phyloP scores from a whole-genome alignment of 2,888 invertebrate species.

The Pseudoips prasinana region DNA sequence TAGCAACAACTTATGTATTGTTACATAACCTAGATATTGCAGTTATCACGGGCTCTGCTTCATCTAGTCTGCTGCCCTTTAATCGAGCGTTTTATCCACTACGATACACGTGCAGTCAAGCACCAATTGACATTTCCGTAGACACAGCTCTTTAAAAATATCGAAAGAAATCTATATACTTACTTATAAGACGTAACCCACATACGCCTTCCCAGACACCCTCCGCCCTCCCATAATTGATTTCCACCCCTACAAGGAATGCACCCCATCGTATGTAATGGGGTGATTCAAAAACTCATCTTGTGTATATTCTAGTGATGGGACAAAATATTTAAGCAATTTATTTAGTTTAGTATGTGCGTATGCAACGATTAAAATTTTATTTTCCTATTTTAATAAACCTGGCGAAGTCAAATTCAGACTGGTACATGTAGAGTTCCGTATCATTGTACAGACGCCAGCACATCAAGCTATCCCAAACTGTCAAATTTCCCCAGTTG shows the following conservation, averaged over 20 bases:
- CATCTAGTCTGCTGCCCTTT: no score
- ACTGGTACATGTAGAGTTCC: no score
- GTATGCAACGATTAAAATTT: background rate
- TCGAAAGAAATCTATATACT: conserved; percentile 26
- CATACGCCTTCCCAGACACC: conserved; percentile 26
- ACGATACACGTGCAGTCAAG: no score
- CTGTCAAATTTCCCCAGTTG: no score
- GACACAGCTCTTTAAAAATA: conserved; percentile 29
- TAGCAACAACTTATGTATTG: no score
- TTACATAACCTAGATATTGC: no score
- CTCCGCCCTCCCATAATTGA: conserved; percentile 43
- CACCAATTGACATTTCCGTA: conserved; percentile 2
- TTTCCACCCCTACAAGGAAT: conserved; percentile 50
- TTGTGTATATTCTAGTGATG: conserved; percentile 33
- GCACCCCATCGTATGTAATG: conserved; percentile 43
- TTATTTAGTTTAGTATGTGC: conserved; percentile 7
- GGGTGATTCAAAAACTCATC: conserved; percentile 56
- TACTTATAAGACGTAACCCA: conserved; percentile 29
- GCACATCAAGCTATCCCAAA: no score
- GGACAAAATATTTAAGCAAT: conserved; percentile 22
- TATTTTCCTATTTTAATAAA: no score
- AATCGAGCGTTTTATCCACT: no score
- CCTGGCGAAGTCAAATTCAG: no score
- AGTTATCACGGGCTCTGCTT: no score
- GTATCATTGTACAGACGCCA: no score